These are phyloP conservation scores for Leptoteleia sp. DNA, from an alignment of 1,140 invertebrate genomes.

Conservation along the genomic window DNA sequence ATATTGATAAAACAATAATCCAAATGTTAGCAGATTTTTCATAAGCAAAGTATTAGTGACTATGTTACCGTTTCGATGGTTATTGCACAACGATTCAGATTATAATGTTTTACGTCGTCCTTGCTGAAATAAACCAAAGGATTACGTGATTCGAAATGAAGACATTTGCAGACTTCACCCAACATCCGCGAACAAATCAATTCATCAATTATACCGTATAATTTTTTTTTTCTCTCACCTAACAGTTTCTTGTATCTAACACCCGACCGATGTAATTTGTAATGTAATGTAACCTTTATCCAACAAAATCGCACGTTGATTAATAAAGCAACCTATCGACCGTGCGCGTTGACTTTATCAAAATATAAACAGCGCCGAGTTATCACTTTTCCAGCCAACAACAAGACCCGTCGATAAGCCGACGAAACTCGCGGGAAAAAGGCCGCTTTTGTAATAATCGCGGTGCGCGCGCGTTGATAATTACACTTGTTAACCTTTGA, in stretches of 20 bases:
- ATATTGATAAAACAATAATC: too few species aligned
- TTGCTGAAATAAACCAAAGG: too few species aligned
- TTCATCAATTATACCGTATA: background rate
- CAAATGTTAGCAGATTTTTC: too few species aligned
- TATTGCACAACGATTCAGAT: too few species aligned
- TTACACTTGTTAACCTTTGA: conserved; percentile 51
- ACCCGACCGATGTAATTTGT: conserved; percentile 19
- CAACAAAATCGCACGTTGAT: conserved; percentile 9
- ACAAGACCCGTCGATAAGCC: conserved; percentile 35
- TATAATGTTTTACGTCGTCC: too few species aligned
- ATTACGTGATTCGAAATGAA: conserved; percentile 14
- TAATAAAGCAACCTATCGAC: conserved; percentile 21
- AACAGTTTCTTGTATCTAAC: conserved; percentile 5
- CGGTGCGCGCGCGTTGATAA: conserved; percentile 19
- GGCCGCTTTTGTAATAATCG: conserved; percentile 33
- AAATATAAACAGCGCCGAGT: conserved; percentile 27
- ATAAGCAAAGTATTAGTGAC: too few species aligned
- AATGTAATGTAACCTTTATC: too few species aligned
- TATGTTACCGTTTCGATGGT: too few species aligned
- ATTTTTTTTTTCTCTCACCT: conserved; percentile 1
- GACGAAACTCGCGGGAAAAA: conserved; percentile 22
- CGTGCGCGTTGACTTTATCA: conserved; percentile 20
- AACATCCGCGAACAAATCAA: conserved; percentile 2
- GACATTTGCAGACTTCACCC: conserved; percentile 9
- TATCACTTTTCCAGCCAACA: conserved; percentile 16